A percentile compares a stretch with the other conserved stretches of the same genome.
Conservation (phyloP, 1,140 invertebrate genomes). For the Ganaspis sp. region DNA sequence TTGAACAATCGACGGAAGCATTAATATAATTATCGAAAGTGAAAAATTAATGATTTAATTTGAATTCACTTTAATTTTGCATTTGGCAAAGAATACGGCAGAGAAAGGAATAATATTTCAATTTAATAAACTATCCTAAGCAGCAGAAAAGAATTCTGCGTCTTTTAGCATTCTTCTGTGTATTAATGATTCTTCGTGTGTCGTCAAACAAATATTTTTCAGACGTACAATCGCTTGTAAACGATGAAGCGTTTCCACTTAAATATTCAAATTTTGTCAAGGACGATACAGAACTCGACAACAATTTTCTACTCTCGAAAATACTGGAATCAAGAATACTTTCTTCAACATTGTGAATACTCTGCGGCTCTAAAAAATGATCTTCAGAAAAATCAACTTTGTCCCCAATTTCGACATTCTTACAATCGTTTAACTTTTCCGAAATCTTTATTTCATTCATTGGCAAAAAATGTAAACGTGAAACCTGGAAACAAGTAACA, state of each 20-base stretch:
- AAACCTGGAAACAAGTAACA: not conserved
- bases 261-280: not conserved
- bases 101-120: not conserved
- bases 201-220: slow-evolving; percentile 7
- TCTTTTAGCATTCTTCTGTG: not conserved
- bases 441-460: not conserved
- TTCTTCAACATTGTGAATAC: not conserved
- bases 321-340: not conserved
- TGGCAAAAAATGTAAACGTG: slow-evolving; percentile 6
- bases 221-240: not conserved
- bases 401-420: not conserved
- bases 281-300: not conserved
- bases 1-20: too few relatives aligned
- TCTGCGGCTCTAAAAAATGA: slow-evolving; percentile 13
- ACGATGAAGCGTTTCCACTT: not conserved
- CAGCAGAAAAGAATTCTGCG: slow-evolving; percentile 31
- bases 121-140: slow-evolving; percentile 16
- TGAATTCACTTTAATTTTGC: not conserved
- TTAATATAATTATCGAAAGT: not conserved
- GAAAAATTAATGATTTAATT: too few relatives aligned
- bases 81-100: not conserved
- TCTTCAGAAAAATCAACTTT: slow-evolving; percentile 19
- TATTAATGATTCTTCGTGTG: not conserved
- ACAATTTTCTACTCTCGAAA: not conserved
- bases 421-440: not conserved